Conservation (phyloP, 2,888 invertebrate genomes). For the Platycheirus albimanus region DNA sequence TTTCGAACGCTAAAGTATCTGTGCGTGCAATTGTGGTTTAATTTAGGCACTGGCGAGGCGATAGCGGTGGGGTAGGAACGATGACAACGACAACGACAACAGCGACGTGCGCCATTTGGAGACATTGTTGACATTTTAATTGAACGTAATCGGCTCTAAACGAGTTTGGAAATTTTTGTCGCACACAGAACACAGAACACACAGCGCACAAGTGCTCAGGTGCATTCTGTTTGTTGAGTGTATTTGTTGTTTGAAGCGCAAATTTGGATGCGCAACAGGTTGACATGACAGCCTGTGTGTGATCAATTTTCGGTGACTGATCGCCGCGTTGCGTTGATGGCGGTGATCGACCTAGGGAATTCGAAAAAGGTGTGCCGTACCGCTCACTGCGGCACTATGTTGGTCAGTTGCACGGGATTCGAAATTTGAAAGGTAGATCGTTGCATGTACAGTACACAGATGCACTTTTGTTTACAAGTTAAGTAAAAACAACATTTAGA, state of each 20-base stretch:
- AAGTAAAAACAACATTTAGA: not conserved
- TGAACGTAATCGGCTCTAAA: slow-evolving; percentile 62
- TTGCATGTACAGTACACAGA: not conserved
- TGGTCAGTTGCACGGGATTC: slow-evolving; percentile 43
- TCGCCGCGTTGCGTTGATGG: no score
- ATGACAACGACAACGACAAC: slow-evolving; percentile 76
- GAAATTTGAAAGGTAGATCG: slow-evolving; percentile 21
- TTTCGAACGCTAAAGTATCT: slow-evolving; percentile 12
- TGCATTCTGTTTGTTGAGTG: slow-evolving; percentile 52
- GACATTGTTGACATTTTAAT: slow-evolving; percentile 71
- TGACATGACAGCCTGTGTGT: slow-evolving; percentile 18
- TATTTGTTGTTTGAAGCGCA: slow-evolving; percentile 17
- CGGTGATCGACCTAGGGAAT: slow-evolving; percentile 65
- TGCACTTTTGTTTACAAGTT: slow-evolving; percentile 45
- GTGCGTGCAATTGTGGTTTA: slow-evolving; percentile 62
- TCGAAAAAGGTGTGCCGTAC: slow-evolving; percentile 59
- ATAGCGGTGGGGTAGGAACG: slow-evolving; percentile 63
- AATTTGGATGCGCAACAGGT: slow-evolving; percentile 61
- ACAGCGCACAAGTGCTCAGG: slow-evolving; percentile 37
- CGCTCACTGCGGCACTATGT: not conserved
- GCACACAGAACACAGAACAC: slow-evolving; percentile 8
- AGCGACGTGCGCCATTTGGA: slow-evolving; percentile 57
- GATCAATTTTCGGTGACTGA: slow-evolving; percentile 34
- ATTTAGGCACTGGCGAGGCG: slow-evolving; percentile 16
- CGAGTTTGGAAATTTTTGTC: slow-evolving; percentile 46